phyloP scores from a whole-genome alignment of 2,797 vertebrate species.

The Lepus townsendii region DNA sequence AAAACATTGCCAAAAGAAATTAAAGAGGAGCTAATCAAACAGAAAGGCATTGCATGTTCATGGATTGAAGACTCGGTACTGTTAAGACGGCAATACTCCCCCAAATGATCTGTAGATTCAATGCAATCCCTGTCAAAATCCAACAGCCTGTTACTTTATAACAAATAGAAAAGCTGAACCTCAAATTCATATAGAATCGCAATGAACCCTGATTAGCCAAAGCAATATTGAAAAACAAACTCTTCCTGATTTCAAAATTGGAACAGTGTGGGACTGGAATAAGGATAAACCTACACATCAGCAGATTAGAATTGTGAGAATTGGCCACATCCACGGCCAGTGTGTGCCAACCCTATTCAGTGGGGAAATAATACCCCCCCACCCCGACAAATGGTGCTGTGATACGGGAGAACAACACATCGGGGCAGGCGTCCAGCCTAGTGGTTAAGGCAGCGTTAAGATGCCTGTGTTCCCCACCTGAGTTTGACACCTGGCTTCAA shows the following conservation, averaged over 20 bases:
- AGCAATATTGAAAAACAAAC: background rate
- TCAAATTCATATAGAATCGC: background rate
- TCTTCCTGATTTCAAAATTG: constrained; percentile 20
- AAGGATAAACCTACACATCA: background rate
- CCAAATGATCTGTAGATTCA: background rate
- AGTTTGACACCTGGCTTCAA: too few species aligned
- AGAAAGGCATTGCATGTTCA: background rate
- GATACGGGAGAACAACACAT: background rate
- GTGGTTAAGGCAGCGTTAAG: too few species aligned
- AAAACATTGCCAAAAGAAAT: constrained; percentile 38
- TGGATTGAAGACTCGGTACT: background rate
- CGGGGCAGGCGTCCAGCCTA: too few species aligned
- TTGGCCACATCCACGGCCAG: background rate
- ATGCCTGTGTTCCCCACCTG: too few species aligned
- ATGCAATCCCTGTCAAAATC: background rate
- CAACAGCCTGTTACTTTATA: background rate
- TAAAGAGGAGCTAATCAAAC: background rate
- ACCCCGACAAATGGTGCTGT: background rate
- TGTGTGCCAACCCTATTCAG: background rate
- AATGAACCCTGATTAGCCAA: background rate
- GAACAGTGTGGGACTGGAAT: background rate
- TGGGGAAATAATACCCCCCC: background rate
- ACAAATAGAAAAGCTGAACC: background rate
- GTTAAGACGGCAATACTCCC: background rate
- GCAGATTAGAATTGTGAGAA: background rate